Evolutionary conservation across 2,113 vertebrate species (phyloP).

Genomic region (Tragelaphus scriptus): DNA sequence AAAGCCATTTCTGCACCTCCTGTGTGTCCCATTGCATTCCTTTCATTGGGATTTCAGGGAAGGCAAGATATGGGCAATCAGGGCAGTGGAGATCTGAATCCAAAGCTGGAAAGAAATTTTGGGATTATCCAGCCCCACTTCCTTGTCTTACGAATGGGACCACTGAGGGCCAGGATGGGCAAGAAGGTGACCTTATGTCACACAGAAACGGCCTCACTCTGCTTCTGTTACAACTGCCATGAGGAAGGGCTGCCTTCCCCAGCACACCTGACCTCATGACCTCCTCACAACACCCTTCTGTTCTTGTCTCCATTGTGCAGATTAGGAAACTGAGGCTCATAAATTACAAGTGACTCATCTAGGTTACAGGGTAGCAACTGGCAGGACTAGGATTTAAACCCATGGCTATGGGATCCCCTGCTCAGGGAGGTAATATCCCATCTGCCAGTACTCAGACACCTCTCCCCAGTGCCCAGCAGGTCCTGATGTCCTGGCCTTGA

Average conservation of each 20-base stretch:
- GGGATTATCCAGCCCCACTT: neutral
- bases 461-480: neutral
- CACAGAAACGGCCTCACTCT: neutral
- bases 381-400: neutral
- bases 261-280: too few relatives aligned
- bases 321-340: neutral
- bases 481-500: rapidly evolving
- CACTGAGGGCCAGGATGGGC: neutral
- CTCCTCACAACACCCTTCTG: too few relatives aligned
- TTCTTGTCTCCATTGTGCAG: neutral
- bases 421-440: neutral
- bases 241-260: too few relatives aligned
- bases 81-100: neutral
- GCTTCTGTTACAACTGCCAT: neutral
- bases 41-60: neutral
- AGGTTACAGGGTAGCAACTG: neutral
- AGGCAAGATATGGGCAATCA: rapidly evolving
- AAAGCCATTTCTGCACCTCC: neutral
- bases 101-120: neutral
- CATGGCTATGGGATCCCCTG: neutral
- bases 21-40: neutral
- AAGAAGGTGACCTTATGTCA: neutral
- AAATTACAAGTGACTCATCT: neutral
- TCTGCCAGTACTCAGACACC: neutral
- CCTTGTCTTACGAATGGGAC: neutral